Evolutionary conservation across 2,797 vertebrate species (phyloP).

Genomic region (Clarias pachynema): DNA sequence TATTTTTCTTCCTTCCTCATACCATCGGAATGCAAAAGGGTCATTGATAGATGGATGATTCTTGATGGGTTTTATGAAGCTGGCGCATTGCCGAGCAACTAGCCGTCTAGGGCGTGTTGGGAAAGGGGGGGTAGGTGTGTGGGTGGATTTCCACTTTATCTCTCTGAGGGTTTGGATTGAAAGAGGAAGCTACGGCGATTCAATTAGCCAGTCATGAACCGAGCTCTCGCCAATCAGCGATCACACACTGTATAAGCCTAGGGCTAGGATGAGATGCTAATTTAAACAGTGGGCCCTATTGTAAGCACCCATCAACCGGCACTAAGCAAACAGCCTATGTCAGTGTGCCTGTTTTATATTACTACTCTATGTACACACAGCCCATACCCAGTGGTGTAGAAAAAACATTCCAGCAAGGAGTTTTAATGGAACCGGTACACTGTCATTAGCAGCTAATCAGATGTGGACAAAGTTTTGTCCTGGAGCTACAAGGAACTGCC

Average conservation of each 20-base stretch:
- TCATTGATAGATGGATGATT: conserved; percentile 51
- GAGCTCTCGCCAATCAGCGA: conserved; percentile 41
- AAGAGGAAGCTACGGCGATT: conserved; percentile 45
- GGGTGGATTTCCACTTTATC: conserved; percentile 32
- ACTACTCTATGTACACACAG: conserved; percentile 23
- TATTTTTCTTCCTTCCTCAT: neutral
- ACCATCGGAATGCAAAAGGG: neutral
- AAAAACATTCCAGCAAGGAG: conserved; percentile 30
- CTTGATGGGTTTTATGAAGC: conserved; percentile 55
- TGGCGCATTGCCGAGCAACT: conserved; percentile 42
- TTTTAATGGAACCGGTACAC: conserved; percentile 44
- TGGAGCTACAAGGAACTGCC: conserved; percentile 8
- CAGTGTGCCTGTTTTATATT: conserved; percentile 15
- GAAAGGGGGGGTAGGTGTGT: neutral
- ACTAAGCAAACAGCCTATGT: conserved; percentile 57
- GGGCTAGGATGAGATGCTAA: conserved; percentile 60
- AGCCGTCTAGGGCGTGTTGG: conserved; percentile 8
- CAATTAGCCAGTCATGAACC: conserved; percentile 54
- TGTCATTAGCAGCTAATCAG: conserved; percentile 51
- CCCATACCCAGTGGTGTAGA: neutral
- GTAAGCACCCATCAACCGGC: conserved; percentile 63
- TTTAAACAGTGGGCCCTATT: conserved; percentile 69
- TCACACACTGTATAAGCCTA: conserved; percentile 39
- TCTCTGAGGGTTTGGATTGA: conserved; percentile 44
- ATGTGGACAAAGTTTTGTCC: conserved; percentile 44